Percentiles rank a stretch among this genome's conserved stretches.
phyloP scores from a whole-genome alignment of 23 tunicate species.

The Phallusia fumigata region DNA sequence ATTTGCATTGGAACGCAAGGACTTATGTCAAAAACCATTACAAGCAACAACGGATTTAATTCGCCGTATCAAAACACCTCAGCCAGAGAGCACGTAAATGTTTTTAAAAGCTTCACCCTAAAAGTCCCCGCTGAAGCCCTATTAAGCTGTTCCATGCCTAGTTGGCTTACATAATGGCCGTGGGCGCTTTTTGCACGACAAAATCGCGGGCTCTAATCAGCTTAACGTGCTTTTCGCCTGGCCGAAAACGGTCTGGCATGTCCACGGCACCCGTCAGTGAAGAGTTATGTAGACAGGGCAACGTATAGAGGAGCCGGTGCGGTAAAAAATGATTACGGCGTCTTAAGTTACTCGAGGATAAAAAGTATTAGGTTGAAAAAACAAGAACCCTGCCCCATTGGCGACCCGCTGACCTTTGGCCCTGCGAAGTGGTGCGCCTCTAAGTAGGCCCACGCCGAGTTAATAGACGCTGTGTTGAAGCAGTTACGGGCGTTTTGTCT shows the following conservation, averaged over 20 bases:
- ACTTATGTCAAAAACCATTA: not conserved
- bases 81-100: not conserved
- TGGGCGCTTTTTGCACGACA: not conserved
- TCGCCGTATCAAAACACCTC: conserved; percentile 10
- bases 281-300: not conserved
- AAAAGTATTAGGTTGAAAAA: conserved; percentile 24
- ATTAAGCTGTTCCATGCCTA: conserved; percentile 13
- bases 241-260: not conserved
- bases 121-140: not conserved
- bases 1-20: not conserved
- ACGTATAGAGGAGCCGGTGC: not conserved
- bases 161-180: conserved; percentile 22
- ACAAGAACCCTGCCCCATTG: conserved; percentile 24
- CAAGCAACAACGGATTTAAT: not conserved
- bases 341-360: not conserved
- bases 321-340: conserved; percentile 15
- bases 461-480: not conserved
- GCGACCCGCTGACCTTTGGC: conserved; percentile 33
- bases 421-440: not conserved
- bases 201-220: conserved; percentile 17
- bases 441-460: conserved; percentile 1
- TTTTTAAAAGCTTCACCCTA: not conserved
- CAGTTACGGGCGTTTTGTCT: conserved; percentile 5
- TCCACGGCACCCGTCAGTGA: not conserved
- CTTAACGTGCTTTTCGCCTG: conserved; percentile 10